Evolutionary conservation across 2,113 vertebrate species (phyloP).

Genomic region (Paradoxurus hermaphroditus): DNA sequence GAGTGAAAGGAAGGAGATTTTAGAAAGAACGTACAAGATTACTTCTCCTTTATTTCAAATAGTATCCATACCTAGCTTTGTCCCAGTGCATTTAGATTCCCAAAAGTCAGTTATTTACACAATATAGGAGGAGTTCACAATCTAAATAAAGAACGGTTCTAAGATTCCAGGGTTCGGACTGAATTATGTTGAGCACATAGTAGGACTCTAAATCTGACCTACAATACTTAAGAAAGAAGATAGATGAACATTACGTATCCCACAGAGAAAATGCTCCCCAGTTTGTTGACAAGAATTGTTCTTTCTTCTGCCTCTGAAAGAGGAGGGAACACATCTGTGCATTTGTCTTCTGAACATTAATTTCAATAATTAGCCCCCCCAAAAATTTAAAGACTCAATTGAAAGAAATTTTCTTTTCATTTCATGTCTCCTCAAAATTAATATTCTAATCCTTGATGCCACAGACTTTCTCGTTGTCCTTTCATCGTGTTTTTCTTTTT

Average conservation of each 20-base stretch:
- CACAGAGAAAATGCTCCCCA: neutral
- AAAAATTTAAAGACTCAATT: neutral
- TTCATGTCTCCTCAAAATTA: conserved; percentile 10
- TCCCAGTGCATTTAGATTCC: neutral
- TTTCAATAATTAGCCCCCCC: conserved; percentile 17
- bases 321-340: neutral
- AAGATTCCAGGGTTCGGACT: neutral
- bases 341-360: neutral
- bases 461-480: neutral
- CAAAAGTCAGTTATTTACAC: neutral
- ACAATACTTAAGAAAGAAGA: neutral
- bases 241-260: neutral
- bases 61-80: neutral
- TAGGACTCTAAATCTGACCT: neutral
- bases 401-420: neutral
- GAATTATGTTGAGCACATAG: neutral
- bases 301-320: neutral
- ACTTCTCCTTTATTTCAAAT: neutral
- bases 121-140: neutral
- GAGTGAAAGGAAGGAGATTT: neutral
- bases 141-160: neutral
- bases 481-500: conserved; percentile 23
- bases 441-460: neutral
- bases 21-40: neutral
- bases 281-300: neutral